Percentiles rank a stretch among this genome's conserved stretches.
Conservation (phyloP, 2,888 invertebrate genomes). For the Harpagoxenus sublaevis region DNA sequence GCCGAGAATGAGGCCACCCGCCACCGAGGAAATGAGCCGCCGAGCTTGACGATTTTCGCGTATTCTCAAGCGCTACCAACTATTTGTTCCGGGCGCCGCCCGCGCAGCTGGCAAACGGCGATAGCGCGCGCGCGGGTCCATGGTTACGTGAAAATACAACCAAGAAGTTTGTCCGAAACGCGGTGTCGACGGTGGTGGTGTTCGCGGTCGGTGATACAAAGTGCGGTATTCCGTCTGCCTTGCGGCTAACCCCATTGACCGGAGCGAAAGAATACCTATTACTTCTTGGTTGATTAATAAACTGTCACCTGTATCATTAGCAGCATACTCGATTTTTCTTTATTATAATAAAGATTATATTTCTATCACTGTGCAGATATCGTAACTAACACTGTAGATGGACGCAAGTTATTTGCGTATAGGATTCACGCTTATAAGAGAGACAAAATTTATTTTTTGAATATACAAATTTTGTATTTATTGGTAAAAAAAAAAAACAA, state of each 20-base stretch:
- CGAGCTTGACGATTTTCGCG: constrained; percentile 50
- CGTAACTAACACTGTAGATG: background rate
- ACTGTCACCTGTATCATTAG: background rate
- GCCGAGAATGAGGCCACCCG: constrained; percentile 55
- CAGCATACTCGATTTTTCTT: background rate
- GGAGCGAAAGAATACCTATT: constrained; percentile 6
- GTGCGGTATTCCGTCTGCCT: background rate
- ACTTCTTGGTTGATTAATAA: constrained; percentile 7
- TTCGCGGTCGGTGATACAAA: constrained; percentile 28
- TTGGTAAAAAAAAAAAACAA: background rate
- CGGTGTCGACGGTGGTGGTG: constrained; percentile 23
- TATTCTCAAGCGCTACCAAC: constrained; percentile 50
- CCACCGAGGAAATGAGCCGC: constrained; percentile 51
- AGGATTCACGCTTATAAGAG: background rate
- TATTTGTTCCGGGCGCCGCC: constrained; percentile 54
- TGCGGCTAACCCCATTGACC: constrained; percentile 21
- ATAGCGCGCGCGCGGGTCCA: background rate
- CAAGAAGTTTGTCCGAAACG: constrained; percentile 33
- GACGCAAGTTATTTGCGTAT: background rate
- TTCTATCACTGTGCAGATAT: background rate
- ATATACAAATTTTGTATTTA: background rate
- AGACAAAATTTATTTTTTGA: background rate
- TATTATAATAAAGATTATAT: background rate
- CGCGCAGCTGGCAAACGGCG: constrained; percentile 36
- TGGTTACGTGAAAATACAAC: constrained; percentile 41